Evolutionary conservation across 1,140 invertebrate species (phyloP), one percentile per base, ranked within the genome.

Genomic region (Ceratosolen solmsi): DNA sequence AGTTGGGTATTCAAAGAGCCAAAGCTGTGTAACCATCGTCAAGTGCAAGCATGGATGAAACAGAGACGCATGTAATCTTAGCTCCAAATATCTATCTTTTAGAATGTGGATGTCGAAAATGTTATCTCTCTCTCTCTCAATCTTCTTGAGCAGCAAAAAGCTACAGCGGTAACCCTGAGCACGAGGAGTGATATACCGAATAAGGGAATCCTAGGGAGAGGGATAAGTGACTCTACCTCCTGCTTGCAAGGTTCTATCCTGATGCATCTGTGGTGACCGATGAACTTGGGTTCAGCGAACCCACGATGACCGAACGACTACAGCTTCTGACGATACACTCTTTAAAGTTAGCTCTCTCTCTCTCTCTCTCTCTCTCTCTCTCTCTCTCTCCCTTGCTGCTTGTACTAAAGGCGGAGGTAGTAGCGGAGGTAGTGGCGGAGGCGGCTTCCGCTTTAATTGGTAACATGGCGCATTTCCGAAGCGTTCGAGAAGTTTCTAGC

Each of bases 211-310:
- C 63, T 25, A 13, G 17, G 25, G 60, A 22, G 41, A 71, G 65
- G 25, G 65, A 79, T n/a, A 79, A 54, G 46, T 54, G 49, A 38
- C 33, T 38, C 25, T 30, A 7, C 68, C 38, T 46, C 68, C 68
- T 46, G 27, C 27, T n/a, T 1, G 51, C 51, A 15, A 54, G 13
- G 20, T 63, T 20, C 60, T 22, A 30, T 46, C 41, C 13, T 49
- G 56, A 79, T 58, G 65, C 68, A 71, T 30, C 54, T 51, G 70
- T 46, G 70, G 56, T 75, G 79, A 80, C 79, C 79, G 79, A 65
- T 75, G 79, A 80, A 80, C 79, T 80, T 20, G 58, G 49, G 79
- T 75, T 80, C 71, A 74, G 30, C 79, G 79, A 80, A 75, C 79
- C 38, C 79, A n/a, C 46, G n/a, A 9, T 30, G 8, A 33, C 68